Conservation (phyloP, 2,113 vertebrate genomes). For the Antigone vipio region DNA sequence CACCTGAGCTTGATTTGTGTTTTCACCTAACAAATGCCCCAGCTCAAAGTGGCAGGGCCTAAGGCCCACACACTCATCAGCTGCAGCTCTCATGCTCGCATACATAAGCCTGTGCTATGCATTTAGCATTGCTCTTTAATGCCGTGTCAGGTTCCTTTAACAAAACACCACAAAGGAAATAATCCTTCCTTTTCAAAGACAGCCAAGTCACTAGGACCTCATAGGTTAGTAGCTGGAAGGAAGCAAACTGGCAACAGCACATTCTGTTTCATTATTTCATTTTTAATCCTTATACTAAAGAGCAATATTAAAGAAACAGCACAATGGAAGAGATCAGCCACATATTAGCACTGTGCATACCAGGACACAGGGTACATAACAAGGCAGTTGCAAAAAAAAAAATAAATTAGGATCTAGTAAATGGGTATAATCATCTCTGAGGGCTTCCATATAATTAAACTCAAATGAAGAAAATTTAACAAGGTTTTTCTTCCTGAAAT, state of each 20-base stretch:
- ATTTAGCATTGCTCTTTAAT: neutral
- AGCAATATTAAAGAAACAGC: neutral
- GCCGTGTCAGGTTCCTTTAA: neutral
- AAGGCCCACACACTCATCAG: too few species aligned
- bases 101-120: too few species aligned
- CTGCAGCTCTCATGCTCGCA: neutral
- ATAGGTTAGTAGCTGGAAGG: neutral
- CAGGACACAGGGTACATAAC: neutral
- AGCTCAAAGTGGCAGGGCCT: neutral
- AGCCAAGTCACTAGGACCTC: neutral
- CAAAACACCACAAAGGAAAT: neutral
- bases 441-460: neutral
- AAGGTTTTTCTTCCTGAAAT: neutral
- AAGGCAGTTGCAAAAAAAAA: neutral
- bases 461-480: neutral
- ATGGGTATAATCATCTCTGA: neutral
- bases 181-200: neutral
- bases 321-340: neutral
- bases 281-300: neutral
- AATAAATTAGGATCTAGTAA: neutral
- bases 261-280: neutral
- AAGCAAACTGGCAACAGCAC: neutral
- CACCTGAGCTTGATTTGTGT: fast-evolving
- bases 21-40: neutral
- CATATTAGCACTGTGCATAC: fast-evolving